Percentiles rank a stretch among this genome's conserved stretches.
Conservation (phyloP, 2,888 invertebrate genomes). For the Lasioglossum zephyrum region DNA sequence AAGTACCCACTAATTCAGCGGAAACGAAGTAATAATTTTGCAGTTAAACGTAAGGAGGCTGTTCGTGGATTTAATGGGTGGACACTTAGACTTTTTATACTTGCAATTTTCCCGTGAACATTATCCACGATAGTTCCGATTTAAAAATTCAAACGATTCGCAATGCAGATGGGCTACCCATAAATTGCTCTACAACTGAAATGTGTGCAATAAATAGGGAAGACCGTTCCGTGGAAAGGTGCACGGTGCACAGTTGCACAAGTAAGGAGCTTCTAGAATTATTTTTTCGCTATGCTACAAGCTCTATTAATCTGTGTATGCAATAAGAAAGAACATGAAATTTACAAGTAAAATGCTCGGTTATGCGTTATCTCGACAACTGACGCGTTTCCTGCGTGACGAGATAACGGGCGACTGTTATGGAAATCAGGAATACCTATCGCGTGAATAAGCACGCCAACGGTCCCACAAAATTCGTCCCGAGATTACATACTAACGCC, state of each 20-base stretch:
- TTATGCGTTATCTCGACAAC: conserved; percentile 33
- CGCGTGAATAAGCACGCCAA: neutral
- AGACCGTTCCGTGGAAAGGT: neutral
- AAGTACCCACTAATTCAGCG: neutral
- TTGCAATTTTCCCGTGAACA: neutral
- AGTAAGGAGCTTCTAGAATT: neutral
- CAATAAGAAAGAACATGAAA: neutral
- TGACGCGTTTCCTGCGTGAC: conserved; percentile 7
- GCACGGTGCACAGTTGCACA: neutral
- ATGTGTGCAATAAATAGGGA: neutral
- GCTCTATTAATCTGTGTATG: neutral
- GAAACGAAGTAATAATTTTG: neutral
- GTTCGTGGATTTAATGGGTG: neutral
- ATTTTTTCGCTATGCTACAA: neutral
- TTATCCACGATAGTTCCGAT: neutral
- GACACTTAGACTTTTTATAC: neutral
- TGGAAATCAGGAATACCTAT: conserved; percentile 25
- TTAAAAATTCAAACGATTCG: neutral
- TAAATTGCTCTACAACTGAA: neutral
- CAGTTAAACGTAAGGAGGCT: neutral
- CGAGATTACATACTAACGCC: too few species aligned
- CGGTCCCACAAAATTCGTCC: neutral
- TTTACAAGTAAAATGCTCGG: conserved; percentile 42
- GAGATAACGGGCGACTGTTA: conserved; percentile 32
- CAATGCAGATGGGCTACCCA: neutral